Base-by-base conservation (phyloP, 2,888 invertebrate genomes). In the Teleogryllus oceanicus region DNA sequence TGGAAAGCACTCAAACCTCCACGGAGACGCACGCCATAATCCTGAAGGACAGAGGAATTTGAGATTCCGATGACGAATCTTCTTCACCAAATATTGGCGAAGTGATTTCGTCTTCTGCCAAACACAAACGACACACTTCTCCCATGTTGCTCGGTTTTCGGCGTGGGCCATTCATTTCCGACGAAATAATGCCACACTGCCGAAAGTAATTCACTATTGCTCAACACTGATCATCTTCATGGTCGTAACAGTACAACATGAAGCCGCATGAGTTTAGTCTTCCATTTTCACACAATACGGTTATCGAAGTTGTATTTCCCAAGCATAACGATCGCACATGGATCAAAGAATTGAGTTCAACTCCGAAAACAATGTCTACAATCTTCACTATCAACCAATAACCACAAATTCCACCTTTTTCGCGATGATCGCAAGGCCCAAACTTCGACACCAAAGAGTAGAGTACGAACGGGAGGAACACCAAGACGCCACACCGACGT, bases 11-110 rank as follows among this genome's bases (percentile, higher is more conserved):
- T 18, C 90, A 86, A 88, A 93, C 93, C 91, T 92, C 90, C 83
- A 93, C 90, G 81, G 91, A 89, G 84, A 93, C 88, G 85, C 90
- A 91, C 85, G 89, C 89, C 85, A 89, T 89, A 86, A 93, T 93
- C 89, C 91, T 92, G 83, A 89, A 89, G 82, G 89, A 90, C 84
- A 93, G 88, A 85, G 89, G 87, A 81, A 83, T 84, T 77, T 87
- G 85, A 76, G 87, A 86, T 78, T 87, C 87, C 85, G 75, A 75
- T 87, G 89, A 86, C 16, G 62, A 62, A 86, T 89, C 89, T 77
- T 84, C 84, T 87, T 84, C 84, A 87, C 88, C 89, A 87, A 91
- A 91, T 85, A 91, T 90, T 86, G 91, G 90, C 85, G 89, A 89
- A 87, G 89, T 89, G 86, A 90, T 89, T 86, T 89, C 89, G 84